Percentiles rank a stretch among this genome's conserved stretches.
These are phyloP conservation scores for Drosophila maculinotata DNA, from an alignment of 2,888 invertebrate genomes.

Conservation along the genomic window DNA sequence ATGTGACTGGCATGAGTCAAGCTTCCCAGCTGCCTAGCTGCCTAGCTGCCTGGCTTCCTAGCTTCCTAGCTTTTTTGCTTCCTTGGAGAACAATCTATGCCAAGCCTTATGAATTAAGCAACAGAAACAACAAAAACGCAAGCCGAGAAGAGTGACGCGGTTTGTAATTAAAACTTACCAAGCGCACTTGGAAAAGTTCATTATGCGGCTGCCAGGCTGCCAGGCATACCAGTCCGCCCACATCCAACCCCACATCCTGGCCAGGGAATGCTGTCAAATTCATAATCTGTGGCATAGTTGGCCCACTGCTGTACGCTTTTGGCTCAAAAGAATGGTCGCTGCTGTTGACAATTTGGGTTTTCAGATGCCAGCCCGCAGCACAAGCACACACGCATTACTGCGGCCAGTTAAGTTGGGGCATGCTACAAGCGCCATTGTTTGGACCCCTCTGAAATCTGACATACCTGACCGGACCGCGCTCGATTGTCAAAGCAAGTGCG, in stretches of 20 bases:
- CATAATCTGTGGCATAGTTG: conserved; percentile 70
- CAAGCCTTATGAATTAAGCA: conserved; percentile 71
- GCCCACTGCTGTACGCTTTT: conserved; percentile 24
- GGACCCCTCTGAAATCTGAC: conserved; percentile 5
- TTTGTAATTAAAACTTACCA: conserved; percentile 76
- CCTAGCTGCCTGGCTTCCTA: not conserved
- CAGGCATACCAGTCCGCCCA: conserved; percentile 11
- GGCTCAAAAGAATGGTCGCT: conserved; percentile 68
- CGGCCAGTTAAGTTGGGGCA: conserved; percentile 27
- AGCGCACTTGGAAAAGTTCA: conserved; percentile 70
- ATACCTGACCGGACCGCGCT: not conserved
- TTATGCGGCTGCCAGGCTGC: conserved; percentile 47
- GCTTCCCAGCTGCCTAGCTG: no score
- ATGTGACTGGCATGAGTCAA: conserved; percentile 1
- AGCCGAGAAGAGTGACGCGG: conserved; percentile 28
- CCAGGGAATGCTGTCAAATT: conserved; percentile 67
- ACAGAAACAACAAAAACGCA: conserved; percentile 19
- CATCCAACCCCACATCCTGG: no score
- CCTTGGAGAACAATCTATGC: conserved; percentile 47
- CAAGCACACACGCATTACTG: conserved; percentile 17
- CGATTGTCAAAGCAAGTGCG: conserved; percentile 61
- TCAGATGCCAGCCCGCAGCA: conserved; percentile 33
- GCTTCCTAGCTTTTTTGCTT: conserved; percentile 13
- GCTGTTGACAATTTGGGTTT: conserved; percentile 67
- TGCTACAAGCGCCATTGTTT: conserved; percentile 29